Percentiles rank a stretch among this genome's conserved stretches.
phyloP scores from a whole-genome alignment of 2,113 vertebrate genomes.

The Centrocercus urophasianus region DNA sequence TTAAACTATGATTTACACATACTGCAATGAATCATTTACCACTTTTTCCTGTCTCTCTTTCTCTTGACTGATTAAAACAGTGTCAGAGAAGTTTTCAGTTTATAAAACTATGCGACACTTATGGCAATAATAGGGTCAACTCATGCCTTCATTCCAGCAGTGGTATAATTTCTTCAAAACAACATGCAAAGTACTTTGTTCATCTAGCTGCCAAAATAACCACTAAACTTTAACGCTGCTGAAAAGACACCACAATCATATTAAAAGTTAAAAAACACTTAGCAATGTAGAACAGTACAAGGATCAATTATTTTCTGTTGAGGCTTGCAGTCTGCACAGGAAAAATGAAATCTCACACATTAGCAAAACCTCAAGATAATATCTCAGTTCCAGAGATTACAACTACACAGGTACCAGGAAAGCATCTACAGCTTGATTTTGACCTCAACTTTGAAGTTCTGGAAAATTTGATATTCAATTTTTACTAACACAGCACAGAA shows the following conservation, averaged over 20 bases:
- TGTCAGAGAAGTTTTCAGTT: neutral
- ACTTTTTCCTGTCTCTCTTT: neutral
- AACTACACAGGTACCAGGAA: neutral
- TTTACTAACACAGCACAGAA: neutral
- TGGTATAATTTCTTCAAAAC: neutral
- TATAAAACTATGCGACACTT: neutral
- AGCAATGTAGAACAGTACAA: neutral
- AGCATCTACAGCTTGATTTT: neutral
- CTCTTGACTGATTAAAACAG: neutral
- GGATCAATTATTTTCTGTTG: neutral
- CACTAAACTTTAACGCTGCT: neutral
- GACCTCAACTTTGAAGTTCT: neutral
- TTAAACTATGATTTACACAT: neutral
- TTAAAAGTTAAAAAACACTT: neutral
- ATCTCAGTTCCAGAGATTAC: neutral
- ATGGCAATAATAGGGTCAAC: fast-evolving
- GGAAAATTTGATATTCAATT: neutral
- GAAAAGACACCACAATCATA: neutral
- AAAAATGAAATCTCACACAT: neutral
- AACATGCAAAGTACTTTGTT: neutral
- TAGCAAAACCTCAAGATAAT: neutral
- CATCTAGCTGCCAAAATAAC: neutral
- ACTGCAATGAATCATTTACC: neutral
- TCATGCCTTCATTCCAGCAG: neutral
- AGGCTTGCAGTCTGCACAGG: neutral